phyloP scores from a whole-genome alignment of 2,797 vertebrate genomes.

The Tolypeutes matacus region DNA sequence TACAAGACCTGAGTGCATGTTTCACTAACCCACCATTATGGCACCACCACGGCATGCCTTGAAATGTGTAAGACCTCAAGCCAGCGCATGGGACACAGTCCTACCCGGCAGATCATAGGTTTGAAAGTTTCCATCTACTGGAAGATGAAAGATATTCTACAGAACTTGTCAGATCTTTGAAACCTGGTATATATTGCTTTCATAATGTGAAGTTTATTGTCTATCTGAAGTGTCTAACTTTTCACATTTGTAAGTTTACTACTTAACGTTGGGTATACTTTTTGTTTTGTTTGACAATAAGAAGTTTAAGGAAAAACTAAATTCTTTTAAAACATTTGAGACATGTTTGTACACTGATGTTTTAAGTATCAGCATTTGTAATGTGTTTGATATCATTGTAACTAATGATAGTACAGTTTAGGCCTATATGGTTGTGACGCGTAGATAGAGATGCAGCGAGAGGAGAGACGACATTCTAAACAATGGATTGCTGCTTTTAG shows the following conservation, averaged over 20 bases:
- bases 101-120: conserved; percentile 70
- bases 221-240: conserved; percentile 89
- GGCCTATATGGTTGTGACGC: not conserved
- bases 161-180: conserved; percentile 83
- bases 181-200: conserved; percentile 89
- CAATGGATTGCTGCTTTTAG: too few species aligned
- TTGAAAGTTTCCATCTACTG: conserved; percentile 74
- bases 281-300: conserved; percentile 80
- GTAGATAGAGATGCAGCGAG: not conserved
- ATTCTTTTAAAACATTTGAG: conserved; percentile 81
- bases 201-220: conserved; percentile 86
- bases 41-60: conserved; percentile 97
- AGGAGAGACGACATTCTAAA: too few species aligned
- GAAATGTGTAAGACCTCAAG: conserved; percentile 96
- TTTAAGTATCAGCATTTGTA: not conserved
- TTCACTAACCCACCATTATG: conserved; percentile 93
- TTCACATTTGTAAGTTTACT: conserved; percentile 89
- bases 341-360: conserved; percentile 51
- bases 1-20: conserved; percentile 94
- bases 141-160: conserved; percentile 77
- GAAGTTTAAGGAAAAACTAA: conserved; percentile 82
- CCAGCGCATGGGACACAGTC: conserved; percentile 86
- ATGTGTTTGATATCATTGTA: not conserved
- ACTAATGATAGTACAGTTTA: not conserved
- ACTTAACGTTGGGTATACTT: conserved; percentile 85